phyloP scores from a whole-genome alignment of 2,113 vertebrate species.

The Prionailurus bengalensis region DNA sequence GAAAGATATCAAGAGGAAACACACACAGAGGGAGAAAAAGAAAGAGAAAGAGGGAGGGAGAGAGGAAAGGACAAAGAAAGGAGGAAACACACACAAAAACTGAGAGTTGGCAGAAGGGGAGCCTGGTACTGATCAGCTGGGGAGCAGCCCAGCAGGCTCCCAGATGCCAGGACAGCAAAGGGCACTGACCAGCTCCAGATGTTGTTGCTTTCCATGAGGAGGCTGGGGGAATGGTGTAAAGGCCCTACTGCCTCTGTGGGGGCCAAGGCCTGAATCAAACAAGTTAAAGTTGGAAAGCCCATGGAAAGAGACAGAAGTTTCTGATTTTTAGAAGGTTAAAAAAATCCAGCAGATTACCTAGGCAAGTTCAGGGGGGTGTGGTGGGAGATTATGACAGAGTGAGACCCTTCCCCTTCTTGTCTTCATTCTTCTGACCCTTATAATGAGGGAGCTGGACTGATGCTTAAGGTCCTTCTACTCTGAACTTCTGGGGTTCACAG shows the following conservation, averaged over 20 bases:
- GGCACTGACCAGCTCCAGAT: constrained; percentile 62
- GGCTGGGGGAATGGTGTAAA: neutral
- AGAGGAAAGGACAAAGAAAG: neutral
- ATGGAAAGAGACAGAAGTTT: neutral
- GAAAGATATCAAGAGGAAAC: neutral
- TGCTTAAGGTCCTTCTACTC: neutral
- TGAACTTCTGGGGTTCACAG: neutral
- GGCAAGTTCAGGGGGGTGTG: neutral
- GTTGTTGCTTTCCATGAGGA: neutral
- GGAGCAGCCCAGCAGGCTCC: constrained; percentile 55
- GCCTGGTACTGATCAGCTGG: constrained; percentile 11
- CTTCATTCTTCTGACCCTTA: neutral
- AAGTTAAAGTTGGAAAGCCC: constrained; percentile 1
- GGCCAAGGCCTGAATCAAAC: neutral
- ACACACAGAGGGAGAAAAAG: rapidly evolving
- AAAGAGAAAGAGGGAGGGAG: neutral
- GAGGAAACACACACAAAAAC: neutral
- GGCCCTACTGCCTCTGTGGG: neutral
- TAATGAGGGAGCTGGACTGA: neutral
- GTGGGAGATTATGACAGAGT: rapidly evolving
- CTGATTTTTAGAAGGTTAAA: constrained; percentile 17
- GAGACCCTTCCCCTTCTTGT: neutral
- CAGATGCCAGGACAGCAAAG: constrained; percentile 66
- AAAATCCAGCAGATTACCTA: neutral
- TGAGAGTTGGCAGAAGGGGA: constrained; percentile 32